Base-by-base conservation (phyloP, 2,113 vertebrate species). In the Gambusia affinis region DNA sequence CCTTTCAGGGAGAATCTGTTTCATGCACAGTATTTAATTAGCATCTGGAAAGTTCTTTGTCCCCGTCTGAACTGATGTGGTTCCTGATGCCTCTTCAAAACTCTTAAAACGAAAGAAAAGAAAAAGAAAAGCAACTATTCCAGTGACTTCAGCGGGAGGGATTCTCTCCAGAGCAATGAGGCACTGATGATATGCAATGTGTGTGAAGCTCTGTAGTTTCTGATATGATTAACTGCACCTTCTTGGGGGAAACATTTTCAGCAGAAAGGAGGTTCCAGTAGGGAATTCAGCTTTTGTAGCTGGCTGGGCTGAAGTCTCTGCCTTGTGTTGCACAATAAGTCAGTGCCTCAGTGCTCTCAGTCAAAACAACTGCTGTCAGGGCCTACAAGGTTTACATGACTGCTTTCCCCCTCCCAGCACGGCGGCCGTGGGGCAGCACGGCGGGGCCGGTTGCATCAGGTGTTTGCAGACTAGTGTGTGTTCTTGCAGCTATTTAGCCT, bases 351-450 rank as follows among this genome's bases (percentile, higher is more conserved):
- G 67, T 90, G 88, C 88, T 88, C 85, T 85, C 91, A 90, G 92
- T 94, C 92, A 93, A 93, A 94, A 94, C 91, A 92, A 89, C 74
- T 84, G 85, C 79, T 85, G 88, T 83, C 76, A 79, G 79, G 76
- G 24, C 72, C 70, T 67, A 76, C 84, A 81, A 80, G 91, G 85
- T 91, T 91, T 84, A 85, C 84, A 85, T 83, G 86, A 80, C 84
- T 72, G 61, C 47, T 54, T 79, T 67, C 72, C 65, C 83, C 35
- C 35, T 10, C 35, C 35, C 10, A 35, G 67, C 83, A 80, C 44
- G 54, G 71, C 70, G 82, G 83, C 76, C 81, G 33, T 35, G 82
- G 70, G 24, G 64, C 60, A 31, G 60, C 0, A 35, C 69, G 62
- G 67, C 63, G 62, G 85, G 70, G 74, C 72, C 57, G 78, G 75